Evolutionary conservation across 1,140 invertebrate genomes (phyloP), one percentile per base, ranked within the genome.

Genomic region (Nomia melanderi): DNA sequence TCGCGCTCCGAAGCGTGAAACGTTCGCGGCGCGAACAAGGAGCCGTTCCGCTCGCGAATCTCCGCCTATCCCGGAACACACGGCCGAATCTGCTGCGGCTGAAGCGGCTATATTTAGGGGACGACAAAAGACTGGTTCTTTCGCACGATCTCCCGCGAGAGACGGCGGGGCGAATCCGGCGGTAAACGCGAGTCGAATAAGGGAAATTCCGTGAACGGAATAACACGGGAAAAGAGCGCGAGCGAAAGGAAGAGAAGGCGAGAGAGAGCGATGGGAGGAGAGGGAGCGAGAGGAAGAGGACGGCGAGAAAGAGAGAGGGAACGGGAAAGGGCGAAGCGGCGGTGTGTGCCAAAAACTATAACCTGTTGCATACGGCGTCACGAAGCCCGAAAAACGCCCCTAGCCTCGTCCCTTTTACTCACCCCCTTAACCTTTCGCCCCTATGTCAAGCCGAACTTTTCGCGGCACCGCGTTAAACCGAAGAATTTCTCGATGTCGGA

Each of bases 321-420:
- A 81, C 76, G 82, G 84, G 56, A 80, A 44, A 70, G 73, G 81
- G 82, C 79, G 75, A 77, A 78, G 84, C 83, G 84, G 87, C 90
- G 88, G 88, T 89, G 90, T 89, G 89, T 91, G 91, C 91, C 91
- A 92, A 92, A 92, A 92, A 92, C 91, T 91, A 90, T 92, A 92
- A 92, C 91, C 90, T 92, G 91, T 92, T 91, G 91, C 91, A 83
- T 81, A 80, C 84, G 83, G 78, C 87, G 84, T 84, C 86, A 88
- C 86, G 90, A 90, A 87, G 83, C 85, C 90, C 91, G 91, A 91
- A 92, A 92, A 92, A 92, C 91, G 90, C 91, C 90, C 88, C 89
- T 86, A 89, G 90, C 89, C 84, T 87, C 86, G 76, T 88, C 77
- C 85, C 82, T 86, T 86, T 82, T 79, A 81, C 82, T 66, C 82